These are phyloP conservation scores for Stictonetta naevosa DNA, from an alignment of 2,113 vertebrate genomes.

Conservation along the genomic window DNA sequence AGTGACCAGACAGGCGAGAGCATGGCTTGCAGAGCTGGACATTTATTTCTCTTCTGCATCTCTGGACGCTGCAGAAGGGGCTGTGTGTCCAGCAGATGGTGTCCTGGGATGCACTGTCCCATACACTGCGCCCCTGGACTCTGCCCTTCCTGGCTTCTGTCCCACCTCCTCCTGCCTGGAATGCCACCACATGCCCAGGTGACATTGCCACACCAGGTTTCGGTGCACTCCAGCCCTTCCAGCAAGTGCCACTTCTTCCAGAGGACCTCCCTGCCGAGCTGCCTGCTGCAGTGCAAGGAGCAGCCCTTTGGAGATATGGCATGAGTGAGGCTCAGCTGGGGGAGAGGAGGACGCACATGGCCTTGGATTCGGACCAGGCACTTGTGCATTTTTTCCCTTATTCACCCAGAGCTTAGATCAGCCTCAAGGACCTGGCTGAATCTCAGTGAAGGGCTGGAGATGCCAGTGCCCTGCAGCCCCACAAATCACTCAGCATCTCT, in stretches of 20 bases:
- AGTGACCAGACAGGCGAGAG: background rate
- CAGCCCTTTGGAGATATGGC: background rate
- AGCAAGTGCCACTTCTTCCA: background rate
- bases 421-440: background rate
- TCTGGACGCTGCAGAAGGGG: background rate
- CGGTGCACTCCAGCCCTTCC: background rate
- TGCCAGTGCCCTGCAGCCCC: background rate
- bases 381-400: background rate
- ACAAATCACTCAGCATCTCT: too few species aligned
- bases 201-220: background rate
- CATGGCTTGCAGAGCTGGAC: fast-evolving
- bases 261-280: background rate
- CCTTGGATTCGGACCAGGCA: background rate
- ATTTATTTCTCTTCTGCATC: background rate
- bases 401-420: background rate
- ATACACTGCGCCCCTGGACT: fast-evolving
- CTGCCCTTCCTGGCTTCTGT: background rate
- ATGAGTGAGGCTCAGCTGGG: background rate
- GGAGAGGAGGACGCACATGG: background rate
- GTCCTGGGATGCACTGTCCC: background rate
- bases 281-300: background rate
- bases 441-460: background rate
- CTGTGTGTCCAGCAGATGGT: background rate
- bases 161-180: background rate
- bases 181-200: background rate